Evolutionary conservation across 2,888 invertebrate genomes (phyloP).

Genomic region (Norana najaformis): DNA sequence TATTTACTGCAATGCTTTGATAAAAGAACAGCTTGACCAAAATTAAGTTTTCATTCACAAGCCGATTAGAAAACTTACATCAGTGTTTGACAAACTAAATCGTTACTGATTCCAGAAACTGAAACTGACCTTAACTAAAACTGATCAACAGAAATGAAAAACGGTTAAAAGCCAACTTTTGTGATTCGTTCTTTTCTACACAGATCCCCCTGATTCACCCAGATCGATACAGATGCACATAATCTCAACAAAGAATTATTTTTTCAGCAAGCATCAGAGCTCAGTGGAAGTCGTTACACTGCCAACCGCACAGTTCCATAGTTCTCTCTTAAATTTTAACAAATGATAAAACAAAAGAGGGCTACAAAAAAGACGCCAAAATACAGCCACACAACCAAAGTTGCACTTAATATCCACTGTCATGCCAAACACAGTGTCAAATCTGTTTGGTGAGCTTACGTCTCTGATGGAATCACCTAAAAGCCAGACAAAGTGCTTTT

Average conservation of each 20-base stretch:
- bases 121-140: neutral
- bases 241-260: neutral
- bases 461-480: neutral
- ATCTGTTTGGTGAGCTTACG: neutral
- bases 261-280: neutral
- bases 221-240: neutral
- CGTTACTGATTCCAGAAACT: neutral
- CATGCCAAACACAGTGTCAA: neutral
- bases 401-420: constrained; percentile 2
- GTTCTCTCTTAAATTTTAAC: neutral
- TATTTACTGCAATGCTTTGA: neutral
- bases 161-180: neutral
- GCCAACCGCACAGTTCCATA: neutral
- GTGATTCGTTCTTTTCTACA: neutral
- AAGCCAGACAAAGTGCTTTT: neutral
- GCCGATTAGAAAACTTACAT: neutral
- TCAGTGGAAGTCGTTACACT: neutral
- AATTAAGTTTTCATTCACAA: neutral
- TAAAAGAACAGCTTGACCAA: neutral
- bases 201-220: neutral
- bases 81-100: neutral
- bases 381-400: neutral
- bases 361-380: neutral
- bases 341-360: neutral
- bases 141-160: neutral